These are phyloP conservation scores for Cyprinella venusta DNA, from an alignment of 2,797 vertebrate species.

Conservation along the genomic window DNA sequence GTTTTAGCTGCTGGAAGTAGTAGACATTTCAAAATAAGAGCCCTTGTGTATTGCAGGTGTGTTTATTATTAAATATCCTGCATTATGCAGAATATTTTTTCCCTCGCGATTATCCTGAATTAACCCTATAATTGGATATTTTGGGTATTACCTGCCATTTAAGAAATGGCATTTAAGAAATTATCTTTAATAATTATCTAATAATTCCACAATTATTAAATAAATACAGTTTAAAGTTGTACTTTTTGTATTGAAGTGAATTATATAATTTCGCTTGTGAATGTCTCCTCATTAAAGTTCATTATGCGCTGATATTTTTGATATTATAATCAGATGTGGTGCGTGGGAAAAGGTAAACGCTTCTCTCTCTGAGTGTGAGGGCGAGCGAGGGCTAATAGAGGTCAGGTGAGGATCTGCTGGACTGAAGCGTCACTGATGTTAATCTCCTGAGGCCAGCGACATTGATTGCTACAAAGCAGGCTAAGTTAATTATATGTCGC, in stretches of 20 bases:
- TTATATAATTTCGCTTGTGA: neutral
- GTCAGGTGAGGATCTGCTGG: constrained; percentile 14
- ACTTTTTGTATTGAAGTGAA: too few species aligned
- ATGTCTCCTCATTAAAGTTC: neutral
- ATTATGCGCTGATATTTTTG: neutral
- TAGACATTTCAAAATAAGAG: neutral
- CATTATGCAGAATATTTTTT: neutral
- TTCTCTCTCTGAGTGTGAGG: neutral
- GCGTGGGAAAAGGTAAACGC: neutral
- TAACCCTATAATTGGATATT: neutral
- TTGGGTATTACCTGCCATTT: too few species aligned
- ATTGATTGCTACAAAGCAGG: constrained; percentile 73
- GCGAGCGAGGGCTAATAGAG: neutral
- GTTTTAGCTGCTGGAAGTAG: too few species aligned
- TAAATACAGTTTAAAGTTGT: too few species aligned
- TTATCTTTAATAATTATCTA: too few species aligned
- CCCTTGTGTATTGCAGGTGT: neutral
- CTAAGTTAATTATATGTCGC: constrained; percentile 73
- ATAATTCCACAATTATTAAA: too few species aligned
- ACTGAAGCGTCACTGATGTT: constrained; percentile 6
- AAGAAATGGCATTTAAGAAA: too few species aligned
- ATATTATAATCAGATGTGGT: neutral
- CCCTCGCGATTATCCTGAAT: neutral
- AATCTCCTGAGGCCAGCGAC: constrained; percentile 57
- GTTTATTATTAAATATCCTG: too few species aligned